A percentile compares a stretch with the other conserved stretches of the same genome.
Conservation (phyloP, 2,113 vertebrate species). For the Ancistrus triradiatus region DNA sequence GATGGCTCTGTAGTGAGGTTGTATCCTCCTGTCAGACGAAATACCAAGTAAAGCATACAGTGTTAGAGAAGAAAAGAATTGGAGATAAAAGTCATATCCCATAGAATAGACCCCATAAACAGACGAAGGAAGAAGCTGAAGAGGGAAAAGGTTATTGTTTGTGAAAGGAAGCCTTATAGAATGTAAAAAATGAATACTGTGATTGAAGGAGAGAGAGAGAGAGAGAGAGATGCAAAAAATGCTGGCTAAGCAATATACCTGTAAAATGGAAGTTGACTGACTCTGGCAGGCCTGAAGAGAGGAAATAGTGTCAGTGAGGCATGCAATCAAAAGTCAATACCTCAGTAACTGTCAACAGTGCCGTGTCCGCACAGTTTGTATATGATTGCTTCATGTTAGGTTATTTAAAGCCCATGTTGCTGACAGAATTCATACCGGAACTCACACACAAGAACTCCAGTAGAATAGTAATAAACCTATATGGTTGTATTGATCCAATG, state of each 20-base stretch:
- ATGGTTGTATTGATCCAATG: too few species aligned
- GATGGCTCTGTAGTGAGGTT: slow-evolving; percentile 6
- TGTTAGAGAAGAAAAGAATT: slow-evolving; percentile 3
- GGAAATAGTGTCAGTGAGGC: slow-evolving; percentile 34
- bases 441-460: too few species aligned
- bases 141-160: slow-evolving; percentile 32
- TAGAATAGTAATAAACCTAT: too few species aligned
- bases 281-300: slow-evolving; percentile 82
- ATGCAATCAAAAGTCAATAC: too few species aligned
- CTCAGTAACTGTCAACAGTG: too few species aligned
- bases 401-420: too few species aligned
- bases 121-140: slow-evolving; percentile 27
- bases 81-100: slow-evolving; percentile 27
- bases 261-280: slow-evolving; percentile 88
- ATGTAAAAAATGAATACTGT: slow-evolving; percentile 19
- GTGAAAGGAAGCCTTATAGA: slow-evolving; percentile 29
- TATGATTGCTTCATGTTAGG: too few species aligned
- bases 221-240: background rate
- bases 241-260: slow-evolving; percentile 68
- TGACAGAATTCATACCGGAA: too few species aligned
- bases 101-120: slow-evolving; percentile 35
- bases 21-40: slow-evolving; percentile 15
- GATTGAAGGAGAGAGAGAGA: background rate
- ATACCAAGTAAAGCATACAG: slow-evolving; percentile 16
- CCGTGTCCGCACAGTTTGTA: too few species aligned